Conservation (phyloP, 1,140 invertebrate genomes). For the Drosophila arawakana region DNA sequence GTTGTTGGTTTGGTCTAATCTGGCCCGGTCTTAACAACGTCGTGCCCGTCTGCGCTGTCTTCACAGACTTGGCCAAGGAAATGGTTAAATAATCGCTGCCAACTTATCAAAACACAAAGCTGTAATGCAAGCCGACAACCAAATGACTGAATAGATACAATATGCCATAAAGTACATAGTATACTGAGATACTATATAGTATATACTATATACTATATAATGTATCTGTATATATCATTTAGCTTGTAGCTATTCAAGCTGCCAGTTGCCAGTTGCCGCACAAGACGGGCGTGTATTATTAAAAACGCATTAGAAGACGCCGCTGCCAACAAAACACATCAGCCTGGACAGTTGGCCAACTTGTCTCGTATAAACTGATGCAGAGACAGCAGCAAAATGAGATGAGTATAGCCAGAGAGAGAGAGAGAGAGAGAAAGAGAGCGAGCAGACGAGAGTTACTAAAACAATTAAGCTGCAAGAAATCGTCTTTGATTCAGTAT, state of each 20-base stretch:
- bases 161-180: conserved; percentile 25
- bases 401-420: not conserved
- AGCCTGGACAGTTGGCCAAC: conserved; percentile 33
- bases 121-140: conserved; percentile 65
- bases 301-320: conserved; percentile 83
- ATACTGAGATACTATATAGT: not conserved
- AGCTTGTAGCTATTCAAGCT: conserved; percentile 11
- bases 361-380: conserved; percentile 73
- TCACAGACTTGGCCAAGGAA: conserved; percentile 52
- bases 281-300: conserved; percentile 82
- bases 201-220: not conserved
- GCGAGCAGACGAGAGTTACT: conserved; percentile 1
- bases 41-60: conserved; percentile 7
- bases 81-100: conserved; percentile 81
- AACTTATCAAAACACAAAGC: conserved; percentile 79
- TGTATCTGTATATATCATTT: conserved; percentile 13
- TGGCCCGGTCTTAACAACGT: conserved; percentile 19
- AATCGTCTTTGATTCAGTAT: conserved; percentile 51
- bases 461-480: conserved; percentile 75
- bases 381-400: conserved; percentile 33
- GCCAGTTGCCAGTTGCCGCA: conserved; percentile 32
- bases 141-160: conserved; percentile 34
- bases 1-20: conserved; percentile 8
- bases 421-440: conserved; percentile 20
- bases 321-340: conserved; percentile 48